Evolutionary conservation across 2,797 vertebrate species (phyloP).

Genomic region (Sebastes trivittatus): DNA sequence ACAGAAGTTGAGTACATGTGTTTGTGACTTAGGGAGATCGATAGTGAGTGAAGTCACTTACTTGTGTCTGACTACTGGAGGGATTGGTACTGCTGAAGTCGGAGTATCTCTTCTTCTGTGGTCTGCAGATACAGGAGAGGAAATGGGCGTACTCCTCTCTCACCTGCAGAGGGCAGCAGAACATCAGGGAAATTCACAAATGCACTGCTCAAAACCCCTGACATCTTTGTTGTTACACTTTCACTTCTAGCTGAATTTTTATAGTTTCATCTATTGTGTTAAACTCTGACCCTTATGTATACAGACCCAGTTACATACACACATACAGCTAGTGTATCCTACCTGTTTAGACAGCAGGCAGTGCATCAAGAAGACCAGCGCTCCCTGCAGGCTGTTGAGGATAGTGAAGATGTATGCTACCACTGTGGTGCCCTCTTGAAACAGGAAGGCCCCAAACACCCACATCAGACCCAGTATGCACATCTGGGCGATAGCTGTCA

Average conservation of each 20-base stretch:
- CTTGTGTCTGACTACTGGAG: constrained; percentile 77
- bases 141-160: constrained; percentile 86
- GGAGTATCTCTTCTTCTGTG: constrained; percentile 80
- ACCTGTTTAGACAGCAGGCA: constrained; percentile 90
- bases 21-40: not conserved
- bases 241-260: not conserved
- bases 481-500: constrained; percentile 88
- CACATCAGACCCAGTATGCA: constrained; percentile 88
- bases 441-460: constrained; percentile 89
- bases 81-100: constrained; percentile 81
- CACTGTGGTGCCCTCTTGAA: constrained; percentile 43
- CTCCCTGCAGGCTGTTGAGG: constrained; percentile 89
- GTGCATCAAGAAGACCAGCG: constrained; percentile 88
- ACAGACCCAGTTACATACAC: not conserved
- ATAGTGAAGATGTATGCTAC: constrained; percentile 85
- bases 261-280: not conserved
- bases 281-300: no score
- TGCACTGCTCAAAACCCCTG: not conserved
- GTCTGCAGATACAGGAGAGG: constrained; percentile 64
- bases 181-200: not conserved
- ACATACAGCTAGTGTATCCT: not conserved
- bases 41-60: constrained; percentile 22
- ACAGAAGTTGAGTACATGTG: not conserved
- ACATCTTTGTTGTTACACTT: not conserved
- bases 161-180: constrained; percentile 81